phyloP scores from a whole-genome alignment of 1,140 invertebrate genomes.

The Lordiphosa collinella region DNA sequence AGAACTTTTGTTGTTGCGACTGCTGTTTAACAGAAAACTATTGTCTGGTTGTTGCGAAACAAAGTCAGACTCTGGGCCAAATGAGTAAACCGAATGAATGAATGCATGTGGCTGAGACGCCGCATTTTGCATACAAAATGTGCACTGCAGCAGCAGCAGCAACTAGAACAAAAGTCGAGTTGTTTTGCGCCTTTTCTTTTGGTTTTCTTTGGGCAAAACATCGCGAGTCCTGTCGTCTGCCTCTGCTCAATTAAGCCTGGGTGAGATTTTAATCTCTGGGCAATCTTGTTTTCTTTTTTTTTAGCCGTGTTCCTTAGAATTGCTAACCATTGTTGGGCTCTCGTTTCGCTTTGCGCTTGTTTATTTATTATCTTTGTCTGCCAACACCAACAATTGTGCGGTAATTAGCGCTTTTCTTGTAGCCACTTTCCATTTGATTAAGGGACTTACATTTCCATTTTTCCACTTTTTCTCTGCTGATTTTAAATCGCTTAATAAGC shows the following conservation, averaged over 20 bases:
- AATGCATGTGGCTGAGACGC: conserved; percentile 38
- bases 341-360: background rate
- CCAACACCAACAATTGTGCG: conserved; percentile 26
- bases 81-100: conserved; percentile 38
- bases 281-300: conserved; percentile 27
- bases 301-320: conserved; percentile 21
- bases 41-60: conserved; percentile 1
- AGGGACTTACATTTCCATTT: conserved; percentile 14
- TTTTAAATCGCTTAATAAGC: conserved; percentile 47
- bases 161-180: conserved; percentile 27
- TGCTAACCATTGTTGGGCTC: conserved; percentile 35
- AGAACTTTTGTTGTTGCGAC: conserved; percentile 2
- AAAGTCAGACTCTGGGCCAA: conserved; percentile 30
- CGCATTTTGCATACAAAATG: conserved; percentile 70
- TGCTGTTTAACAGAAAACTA: conserved; percentile 11
- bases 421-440: conserved; percentile 59
- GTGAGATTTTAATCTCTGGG: conserved; percentile 60
- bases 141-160: conserved; percentile 33
- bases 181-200: conserved; percentile 42
- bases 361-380: conserved; percentile 18
- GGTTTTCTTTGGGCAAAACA: conserved; percentile 27
- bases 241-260: conserved; percentile 62
- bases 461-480: conserved; percentile 18
- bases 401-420: conserved; percentile 60
- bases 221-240: conserved; percentile 19